These are phyloP conservation scores for Meiosimyza platycephala DNA, from an alignment of 2,888 invertebrate genomes.

Conservation along the genomic window DNA sequence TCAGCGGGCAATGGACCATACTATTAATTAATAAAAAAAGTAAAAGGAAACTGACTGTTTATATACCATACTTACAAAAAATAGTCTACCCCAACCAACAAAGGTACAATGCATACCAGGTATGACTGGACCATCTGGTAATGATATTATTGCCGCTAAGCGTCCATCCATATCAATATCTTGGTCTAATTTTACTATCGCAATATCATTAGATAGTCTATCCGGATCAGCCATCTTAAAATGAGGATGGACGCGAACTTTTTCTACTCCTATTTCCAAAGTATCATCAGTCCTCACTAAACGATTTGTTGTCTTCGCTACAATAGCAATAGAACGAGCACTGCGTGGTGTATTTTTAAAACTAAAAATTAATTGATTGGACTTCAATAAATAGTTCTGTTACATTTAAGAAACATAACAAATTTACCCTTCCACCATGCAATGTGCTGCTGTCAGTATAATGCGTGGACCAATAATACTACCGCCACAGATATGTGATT, in stretches of 20 bases:
- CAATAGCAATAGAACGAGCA: neutral
- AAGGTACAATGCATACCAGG: constrained; percentile 44
- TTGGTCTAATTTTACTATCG: constrained; percentile 4
- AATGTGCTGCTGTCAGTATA: constrained; percentile 26
- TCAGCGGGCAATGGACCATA: too few species aligned
- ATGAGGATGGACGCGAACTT: constrained; percentile 6
- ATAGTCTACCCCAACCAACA: constrained; percentile 53
- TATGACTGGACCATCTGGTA: neutral
- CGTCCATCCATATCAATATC: constrained; percentile 18
- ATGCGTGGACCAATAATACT: neutral
- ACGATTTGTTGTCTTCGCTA: constrained; percentile 36
- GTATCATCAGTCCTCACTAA: constrained; percentile 5
- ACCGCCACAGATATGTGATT: constrained; percentile 25
- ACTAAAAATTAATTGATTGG: neutral
- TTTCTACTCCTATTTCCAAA: constrained; percentile 18
- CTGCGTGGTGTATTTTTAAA: too few species aligned
- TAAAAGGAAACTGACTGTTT: too few species aligned
- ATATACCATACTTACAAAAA: constrained; percentile 42
- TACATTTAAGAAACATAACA: too few species aligned
- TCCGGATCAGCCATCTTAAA: neutral
- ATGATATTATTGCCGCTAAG: neutral
- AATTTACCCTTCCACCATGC: neutral
- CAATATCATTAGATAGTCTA: constrained; percentile 9
- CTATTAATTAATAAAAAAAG: neutral
- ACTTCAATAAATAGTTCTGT: neutral